A percentile compares a stretch with the other conserved stretches of the same genome.
phyloP scores from a whole-genome alignment of 2,113 vertebrate genomes.

The Xiphophorus couchianus region DNA sequence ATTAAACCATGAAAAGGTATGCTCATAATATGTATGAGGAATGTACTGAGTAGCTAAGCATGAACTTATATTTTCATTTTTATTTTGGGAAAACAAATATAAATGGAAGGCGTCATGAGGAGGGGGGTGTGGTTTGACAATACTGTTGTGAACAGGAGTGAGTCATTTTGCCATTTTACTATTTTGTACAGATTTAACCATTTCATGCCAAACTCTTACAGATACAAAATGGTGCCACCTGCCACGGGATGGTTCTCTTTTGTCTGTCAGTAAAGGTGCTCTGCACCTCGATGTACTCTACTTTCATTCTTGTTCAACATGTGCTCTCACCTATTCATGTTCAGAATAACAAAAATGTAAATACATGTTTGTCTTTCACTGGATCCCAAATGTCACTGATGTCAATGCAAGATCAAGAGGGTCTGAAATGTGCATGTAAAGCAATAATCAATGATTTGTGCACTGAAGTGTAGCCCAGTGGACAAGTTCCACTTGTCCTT shows the following conservation, averaged over 20 bases:
- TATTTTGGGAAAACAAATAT: too few relatives aligned
- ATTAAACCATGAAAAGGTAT: too few relatives aligned
- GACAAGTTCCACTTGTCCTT: neutral
- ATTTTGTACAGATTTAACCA: too few relatives aligned
- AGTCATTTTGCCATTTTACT: too few relatives aligned
- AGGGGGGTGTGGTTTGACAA: too few relatives aligned
- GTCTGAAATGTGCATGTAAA: neutral
- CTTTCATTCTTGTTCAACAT: neutral
- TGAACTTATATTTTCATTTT: too few relatives aligned
- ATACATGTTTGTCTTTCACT: neutral
- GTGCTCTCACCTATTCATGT: conserved; percentile 41
- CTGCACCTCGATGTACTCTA: neutral
- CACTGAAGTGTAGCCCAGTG: neutral
- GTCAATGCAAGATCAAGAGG: neutral
- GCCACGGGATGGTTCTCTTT: neutral
- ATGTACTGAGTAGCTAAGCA: too few relatives aligned
- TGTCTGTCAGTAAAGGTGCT: neutral
- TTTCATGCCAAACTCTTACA: too few relatives aligned
- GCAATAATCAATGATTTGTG: neutral
- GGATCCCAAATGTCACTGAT: conserved; percentile 16
- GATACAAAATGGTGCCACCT: too few relatives aligned
- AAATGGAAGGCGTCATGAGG: too few relatives aligned
- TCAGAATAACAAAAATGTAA: conserved; percentile 10
- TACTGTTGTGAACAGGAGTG: too few relatives aligned
- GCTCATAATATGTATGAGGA: too few relatives aligned